Evolutionary conservation across 2,888 invertebrate genomes (phyloP), one percentile per base, ranked within the genome.

Genomic region (Eupithecia dodoneata): DNA sequence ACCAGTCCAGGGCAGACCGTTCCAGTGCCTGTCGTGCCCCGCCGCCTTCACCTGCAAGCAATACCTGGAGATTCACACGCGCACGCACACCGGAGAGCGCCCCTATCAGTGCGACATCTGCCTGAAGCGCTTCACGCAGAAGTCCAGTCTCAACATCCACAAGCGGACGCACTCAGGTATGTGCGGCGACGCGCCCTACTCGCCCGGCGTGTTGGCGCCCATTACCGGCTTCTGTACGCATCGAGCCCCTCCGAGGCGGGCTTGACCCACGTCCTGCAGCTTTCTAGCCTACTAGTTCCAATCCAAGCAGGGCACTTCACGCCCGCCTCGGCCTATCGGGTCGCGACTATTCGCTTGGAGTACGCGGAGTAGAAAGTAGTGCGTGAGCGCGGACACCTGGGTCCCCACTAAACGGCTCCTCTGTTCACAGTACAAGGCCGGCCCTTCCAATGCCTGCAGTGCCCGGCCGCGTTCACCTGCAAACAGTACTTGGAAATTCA

Each of bases 141-240:
- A 97, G 92, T 97, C 97, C 89, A 97, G 97, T 91, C 95, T 97
- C 86, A 97, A 97, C 94, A 97, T 97, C 83, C 97, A 97, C 95
- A 97, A 97, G 91, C 96, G 97, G 88, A 97, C 97, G 83, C 97
- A 97, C 91, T 97, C 97, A 88, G 95, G 96, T 96, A 94, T 85
- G 94, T 92, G 86, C 83, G 81, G 84, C 81, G 84, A 81, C 80
- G 78, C 79, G 80, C 81, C 80, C 79, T 83, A 81, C 63, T 82
- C 81, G 81, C 80, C 80, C 83, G 71, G 55, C 69, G 70, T 15
- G 18, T 76, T 44, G n/a, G 69, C 45, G 15, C 70, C 70, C 70
- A 70, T 49, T 70, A 47, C 47, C 70, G 30, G 70, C 70, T 70
- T 70, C 69, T 69, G 63, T 44, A 44, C 45, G 70, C 70, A 70